A percentile compares a stretch with the other conserved stretches of the same genome.
Evolutionary conservation across 2,113 vertebrate genomes (phyloP).

Genomic region (Elgaria multicarinata): DNA sequence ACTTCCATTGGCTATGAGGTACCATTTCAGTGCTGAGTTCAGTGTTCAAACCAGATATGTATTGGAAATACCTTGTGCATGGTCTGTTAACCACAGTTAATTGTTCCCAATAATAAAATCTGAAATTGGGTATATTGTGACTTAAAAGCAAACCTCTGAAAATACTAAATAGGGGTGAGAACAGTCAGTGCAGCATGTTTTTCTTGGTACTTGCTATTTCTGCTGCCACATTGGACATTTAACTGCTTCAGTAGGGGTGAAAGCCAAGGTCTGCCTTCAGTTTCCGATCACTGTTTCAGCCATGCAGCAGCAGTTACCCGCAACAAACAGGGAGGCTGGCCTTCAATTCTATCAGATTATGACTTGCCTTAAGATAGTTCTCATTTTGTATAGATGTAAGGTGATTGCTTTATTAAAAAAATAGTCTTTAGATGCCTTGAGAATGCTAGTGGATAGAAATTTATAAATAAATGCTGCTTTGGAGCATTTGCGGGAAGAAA

Average conservation of each 20-base stretch:
- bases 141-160: neutral
- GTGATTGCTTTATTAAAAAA: neutral
- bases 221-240: neutral
- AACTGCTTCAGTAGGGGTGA: neutral
- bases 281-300: neutral
- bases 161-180: neutral
- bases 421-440: neutral
- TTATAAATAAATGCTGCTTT: neutral
- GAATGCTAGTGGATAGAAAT: neutral
- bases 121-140: neutral
- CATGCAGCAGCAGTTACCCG: neutral
- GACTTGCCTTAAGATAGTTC: neutral
- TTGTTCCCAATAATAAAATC: neutral
- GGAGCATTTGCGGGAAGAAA: neutral
- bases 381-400: neutral
- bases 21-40: slow-evolving; percentile 13
- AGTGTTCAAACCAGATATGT: slow-evolving; percentile 35
- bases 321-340: neutral
- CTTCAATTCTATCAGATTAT: neutral
- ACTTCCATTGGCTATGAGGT: slow-evolving; percentile 1
- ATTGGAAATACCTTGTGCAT: neutral
- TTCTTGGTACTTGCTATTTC: neutral
- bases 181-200: neutral
- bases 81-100: slow-evolving; percentile 11
- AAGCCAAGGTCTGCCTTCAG: neutral